Evolutionary conservation across 2,888 invertebrate genomes (phyloP).

Genomic region (Tyria jacobaeae): DNA sequence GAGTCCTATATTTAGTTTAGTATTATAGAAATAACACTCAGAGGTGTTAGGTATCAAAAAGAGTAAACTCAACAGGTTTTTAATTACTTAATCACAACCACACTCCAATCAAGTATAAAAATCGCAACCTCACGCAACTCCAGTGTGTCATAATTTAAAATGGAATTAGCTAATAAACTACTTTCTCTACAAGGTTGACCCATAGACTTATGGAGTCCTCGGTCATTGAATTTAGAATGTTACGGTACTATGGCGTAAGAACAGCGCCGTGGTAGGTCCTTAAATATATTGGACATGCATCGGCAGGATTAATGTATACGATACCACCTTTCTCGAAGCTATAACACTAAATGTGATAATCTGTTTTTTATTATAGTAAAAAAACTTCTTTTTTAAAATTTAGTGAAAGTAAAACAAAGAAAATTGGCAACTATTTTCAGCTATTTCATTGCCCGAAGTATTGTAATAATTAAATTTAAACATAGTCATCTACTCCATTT

Average conservation of each 20-base stretch:
- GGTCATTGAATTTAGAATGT: background rate
- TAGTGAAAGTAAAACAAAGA: too few relatives aligned
- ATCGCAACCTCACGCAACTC: conserved; percentile 8
- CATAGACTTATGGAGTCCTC: conserved; percentile 4
- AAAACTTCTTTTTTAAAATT: too few relatives aligned
- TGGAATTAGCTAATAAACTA: conserved; percentile 7
- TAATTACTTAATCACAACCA: conserved; percentile 3
- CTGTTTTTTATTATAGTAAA: too few relatives aligned
- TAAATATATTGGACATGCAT: background rate
- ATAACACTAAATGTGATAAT: too few relatives aligned
- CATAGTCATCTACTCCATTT: too few relatives aligned
- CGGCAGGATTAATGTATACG: background rate
- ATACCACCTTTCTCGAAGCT: background rate
- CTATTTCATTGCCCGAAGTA: too few relatives aligned
- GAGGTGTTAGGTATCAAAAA: too few relatives aligned
- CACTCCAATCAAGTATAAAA: conserved; percentile 2
- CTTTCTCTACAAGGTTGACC: conserved; percentile 12
- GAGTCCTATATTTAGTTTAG: too few relatives aligned
- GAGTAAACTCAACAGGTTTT: background rate
- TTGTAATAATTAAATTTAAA: too few relatives aligned
- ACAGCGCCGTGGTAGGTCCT: background rate
- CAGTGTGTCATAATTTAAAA: conserved; percentile 16
- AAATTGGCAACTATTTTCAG: too few relatives aligned
- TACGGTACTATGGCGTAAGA: conserved; percentile 8
- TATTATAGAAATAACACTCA: too few relatives aligned